Evolutionary conservation across 2,888 invertebrate genomes (phyloP).

Genomic region (Rhodophaea formosa): DNA sequence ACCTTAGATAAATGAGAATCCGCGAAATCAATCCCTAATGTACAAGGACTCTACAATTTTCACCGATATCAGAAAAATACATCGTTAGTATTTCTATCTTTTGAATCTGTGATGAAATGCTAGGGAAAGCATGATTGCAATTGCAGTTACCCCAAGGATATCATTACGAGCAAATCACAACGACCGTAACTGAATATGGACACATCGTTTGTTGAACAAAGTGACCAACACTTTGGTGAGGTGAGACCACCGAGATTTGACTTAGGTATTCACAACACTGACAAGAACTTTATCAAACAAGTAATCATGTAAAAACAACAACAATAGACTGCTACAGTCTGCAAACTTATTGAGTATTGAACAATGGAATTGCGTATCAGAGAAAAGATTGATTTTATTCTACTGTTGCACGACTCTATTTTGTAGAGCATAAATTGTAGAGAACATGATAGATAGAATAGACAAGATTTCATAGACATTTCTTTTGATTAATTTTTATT

Average conservation of each 20-base stretch:
- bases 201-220: constrained; percentile 50
- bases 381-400: neutral
- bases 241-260: constrained; percentile 38
- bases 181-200: constrained; percentile 34
- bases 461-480: neutral
- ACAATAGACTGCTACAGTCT: neutral
- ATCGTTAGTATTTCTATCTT: constrained; percentile 51
- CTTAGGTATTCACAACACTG: constrained; percentile 33
- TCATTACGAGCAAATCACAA: constrained; percentile 32
- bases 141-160: constrained; percentile 32
- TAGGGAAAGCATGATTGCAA: constrained; percentile 38
- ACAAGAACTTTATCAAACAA: neutral
- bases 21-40: constrained; percentile 24
- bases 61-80: constrained; percentile 42
- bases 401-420: neutral
- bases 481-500: neutral
- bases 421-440: neutral
- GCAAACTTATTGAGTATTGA: neutral
- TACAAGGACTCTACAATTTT: constrained; percentile 40
- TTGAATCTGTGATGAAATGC: constrained; percentile 48
- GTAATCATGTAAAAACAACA: neutral
- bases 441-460: neutral
- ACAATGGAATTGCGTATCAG: neutral
- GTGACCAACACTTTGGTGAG: constrained; percentile 32
- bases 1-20: constrained; percentile 13